Evolutionary conservation across 2,888 invertebrate genomes (phyloP).

Genomic region (Creontiades dilutus): DNA sequence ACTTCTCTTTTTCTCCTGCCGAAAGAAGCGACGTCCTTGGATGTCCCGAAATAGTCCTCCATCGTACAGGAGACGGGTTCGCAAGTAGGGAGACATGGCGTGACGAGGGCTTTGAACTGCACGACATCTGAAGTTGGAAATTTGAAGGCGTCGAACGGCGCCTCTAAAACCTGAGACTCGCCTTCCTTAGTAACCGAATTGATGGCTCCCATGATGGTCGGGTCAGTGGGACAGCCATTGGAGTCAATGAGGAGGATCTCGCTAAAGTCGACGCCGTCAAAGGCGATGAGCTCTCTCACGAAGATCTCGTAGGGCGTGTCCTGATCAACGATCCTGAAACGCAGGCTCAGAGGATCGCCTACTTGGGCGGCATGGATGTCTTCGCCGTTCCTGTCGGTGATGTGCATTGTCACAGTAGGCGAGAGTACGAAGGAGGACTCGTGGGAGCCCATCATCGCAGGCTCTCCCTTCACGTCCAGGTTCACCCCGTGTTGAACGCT

Average conservation of each 20-base stretch:
- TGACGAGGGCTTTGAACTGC: slow-evolving; percentile 78
- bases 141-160: slow-evolving; percentile 79
- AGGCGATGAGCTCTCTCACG: slow-evolving; percentile 79
- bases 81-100: slow-evolving; percentile 78
- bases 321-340: slow-evolving; percentile 79
- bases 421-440: slow-evolving; percentile 79
- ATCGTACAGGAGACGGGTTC: slow-evolving; percentile 78
- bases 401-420: slow-evolving; percentile 79
- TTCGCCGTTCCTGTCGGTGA: slow-evolving; percentile 78
- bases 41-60: slow-evolving; percentile 78
- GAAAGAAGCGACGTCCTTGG: slow-evolving; percentile 89
- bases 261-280: slow-evolving; percentile 79
- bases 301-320: slow-evolving; percentile 79
- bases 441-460: slow-evolving; percentile 77
- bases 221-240: slow-evolving; percentile 79
- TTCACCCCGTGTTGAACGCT: slow-evolving; percentile 79
- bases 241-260: slow-evolving; percentile 80
- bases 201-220: slow-evolving; percentile 78
- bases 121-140: slow-evolving; percentile 79
- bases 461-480: slow-evolving; percentile 77
- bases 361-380: slow-evolving; percentile 79
- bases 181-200: slow-evolving; percentile 74
- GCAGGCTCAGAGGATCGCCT: slow-evolving; percentile 79
- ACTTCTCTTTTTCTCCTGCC: slow-evolving; percentile 86
- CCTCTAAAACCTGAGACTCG: slow-evolving; percentile 77